phyloP scores from a whole-genome alignment of 2,113 vertebrate species.

The Pseudopodoces humilis region DNA sequence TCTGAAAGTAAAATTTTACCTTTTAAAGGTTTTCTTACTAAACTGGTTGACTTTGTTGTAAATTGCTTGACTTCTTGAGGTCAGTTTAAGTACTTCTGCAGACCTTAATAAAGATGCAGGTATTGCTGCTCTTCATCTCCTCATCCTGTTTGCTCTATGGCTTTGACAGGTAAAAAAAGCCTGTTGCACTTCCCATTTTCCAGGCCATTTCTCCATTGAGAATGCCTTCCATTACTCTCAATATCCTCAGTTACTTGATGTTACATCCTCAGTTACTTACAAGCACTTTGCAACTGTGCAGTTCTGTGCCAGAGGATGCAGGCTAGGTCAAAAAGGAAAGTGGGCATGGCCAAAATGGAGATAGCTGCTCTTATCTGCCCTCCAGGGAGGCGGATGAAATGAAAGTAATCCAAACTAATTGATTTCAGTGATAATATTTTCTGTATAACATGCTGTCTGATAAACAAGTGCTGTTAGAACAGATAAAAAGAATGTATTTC shows the following conservation, averaged over 20 bases:
- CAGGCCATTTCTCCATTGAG: not conserved
- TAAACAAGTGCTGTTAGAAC: not conserved
- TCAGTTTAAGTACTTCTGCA: not conserved
- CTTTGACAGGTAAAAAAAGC: not conserved
- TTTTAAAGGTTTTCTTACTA: not conserved
- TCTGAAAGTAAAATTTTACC: not conserved
- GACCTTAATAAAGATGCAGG: not conserved
- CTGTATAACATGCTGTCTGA: not conserved
- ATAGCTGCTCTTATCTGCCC: not conserved
- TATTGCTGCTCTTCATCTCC: fast-evolving
- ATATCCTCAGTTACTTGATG: not conserved
- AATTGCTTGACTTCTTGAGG: not conserved
- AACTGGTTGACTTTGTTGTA: not conserved
- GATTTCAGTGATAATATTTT: not conserved
- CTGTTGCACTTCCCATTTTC: not conserved
- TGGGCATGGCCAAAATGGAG: not conserved
- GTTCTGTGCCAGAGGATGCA: not conserved
- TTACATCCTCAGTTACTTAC: not conserved
- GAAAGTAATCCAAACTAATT: not conserved
- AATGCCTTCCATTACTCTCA: not conserved
- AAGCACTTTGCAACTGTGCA: not conserved
- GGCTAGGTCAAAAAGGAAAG: not conserved
- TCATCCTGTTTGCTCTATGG: not conserved
- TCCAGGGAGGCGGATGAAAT: not conserved
- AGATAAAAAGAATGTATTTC: not conserved